A percentile compares a stretch with the other conserved stretches of the same genome.
Evolutionary conservation across 2,113 vertebrate species (phyloP).

Genomic region (Emydocephalus ijimae): DNA sequence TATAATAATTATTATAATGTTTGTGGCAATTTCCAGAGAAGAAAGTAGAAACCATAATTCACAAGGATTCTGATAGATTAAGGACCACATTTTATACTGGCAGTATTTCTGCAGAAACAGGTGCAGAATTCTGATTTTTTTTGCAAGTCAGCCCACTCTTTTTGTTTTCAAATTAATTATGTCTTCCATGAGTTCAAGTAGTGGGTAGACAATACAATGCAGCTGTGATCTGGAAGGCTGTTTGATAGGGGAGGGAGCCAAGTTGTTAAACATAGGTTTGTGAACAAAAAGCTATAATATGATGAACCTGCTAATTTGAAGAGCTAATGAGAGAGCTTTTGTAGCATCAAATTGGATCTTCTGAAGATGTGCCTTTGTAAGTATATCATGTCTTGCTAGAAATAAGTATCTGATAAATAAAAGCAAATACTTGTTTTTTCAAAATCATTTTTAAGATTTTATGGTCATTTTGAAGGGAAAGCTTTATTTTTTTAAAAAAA

Average conservation of each 20-base stretch:
- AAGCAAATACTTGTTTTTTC: slow-evolving; percentile 41
- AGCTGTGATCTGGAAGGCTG: slow-evolving; percentile 40
- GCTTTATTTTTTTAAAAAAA: background rate
- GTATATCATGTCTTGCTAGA: slow-evolving; percentile 21
- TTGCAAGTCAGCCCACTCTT: slow-evolving; percentile 7
- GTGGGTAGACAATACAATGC: slow-evolving; percentile 6
- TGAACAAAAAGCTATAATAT: slow-evolving; percentile 46
- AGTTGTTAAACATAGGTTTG: slow-evolving; percentile 33
- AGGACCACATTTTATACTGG: background rate
- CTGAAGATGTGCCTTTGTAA: slow-evolving; percentile 26
- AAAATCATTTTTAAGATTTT: slow-evolving; percentile 39
- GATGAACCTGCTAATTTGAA: slow-evolving; percentile 53
- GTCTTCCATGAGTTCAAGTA: slow-evolving; percentile 25
- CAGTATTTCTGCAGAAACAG: slow-evolving; percentile 4
- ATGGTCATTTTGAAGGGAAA: slow-evolving; percentile 18
- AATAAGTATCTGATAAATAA: slow-evolving; percentile 22
- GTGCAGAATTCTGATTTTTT: slow-evolving; percentile 8
- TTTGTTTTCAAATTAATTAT: slow-evolving; percentile 24
- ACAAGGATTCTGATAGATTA: background rate
- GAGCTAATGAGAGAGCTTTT: slow-evolving; percentile 52
- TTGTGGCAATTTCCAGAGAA: background rate
- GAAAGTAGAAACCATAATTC: background rate
- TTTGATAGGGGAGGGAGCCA: slow-evolving; percentile 38
- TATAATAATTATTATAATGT: background rate
- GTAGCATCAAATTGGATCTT: slow-evolving; percentile 33